A percentile compares a stretch with the other conserved stretches of the same genome.
Evolutionary conservation across 2,113 vertebrate species (phyloP).

Genomic region (Corythornis vintsioides): DNA sequence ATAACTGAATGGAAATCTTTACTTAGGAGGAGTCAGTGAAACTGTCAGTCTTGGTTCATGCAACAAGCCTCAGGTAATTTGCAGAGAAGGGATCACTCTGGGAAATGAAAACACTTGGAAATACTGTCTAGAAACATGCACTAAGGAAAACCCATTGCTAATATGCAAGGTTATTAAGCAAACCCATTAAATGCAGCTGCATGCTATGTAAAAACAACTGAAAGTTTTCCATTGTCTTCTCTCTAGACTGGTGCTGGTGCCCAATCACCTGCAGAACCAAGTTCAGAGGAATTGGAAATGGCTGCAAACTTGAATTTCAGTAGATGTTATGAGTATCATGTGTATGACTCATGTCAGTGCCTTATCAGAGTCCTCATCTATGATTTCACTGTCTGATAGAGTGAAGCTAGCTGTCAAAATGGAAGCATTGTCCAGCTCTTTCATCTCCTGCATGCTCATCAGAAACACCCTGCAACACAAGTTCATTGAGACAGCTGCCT

Average conservation of each 20-base stretch:
- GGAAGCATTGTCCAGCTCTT: not conserved
- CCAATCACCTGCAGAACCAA: not conserved
- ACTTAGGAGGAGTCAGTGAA: not conserved
- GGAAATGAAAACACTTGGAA: not conserved
- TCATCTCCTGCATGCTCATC: not conserved
- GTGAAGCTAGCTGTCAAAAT: not conserved
- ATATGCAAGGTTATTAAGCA: not conserved
- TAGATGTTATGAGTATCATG: not conserved
- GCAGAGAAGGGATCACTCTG: not conserved
- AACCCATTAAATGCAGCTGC: not conserved
- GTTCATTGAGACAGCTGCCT: not conserved
- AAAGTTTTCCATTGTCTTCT: not conserved
- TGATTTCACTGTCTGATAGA: not conserved
- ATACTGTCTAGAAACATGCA: not conserved
- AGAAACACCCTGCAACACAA: not conserved
- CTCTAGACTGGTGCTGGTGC: not conserved
- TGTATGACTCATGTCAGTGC: not conserved
- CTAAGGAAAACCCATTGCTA: not conserved
- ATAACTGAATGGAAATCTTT: not conserved
- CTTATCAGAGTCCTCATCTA: not conserved
- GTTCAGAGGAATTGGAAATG: not conserved
- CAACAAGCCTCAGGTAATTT: not conserved
- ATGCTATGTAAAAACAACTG: not conserved
- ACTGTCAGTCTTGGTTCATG: not conserved
- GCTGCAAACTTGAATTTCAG: slow-evolving; percentile 2